Evolutionary conservation across 1,140 invertebrate species (phyloP).

Genomic region (Pseudobourletiella spinata): DNA sequence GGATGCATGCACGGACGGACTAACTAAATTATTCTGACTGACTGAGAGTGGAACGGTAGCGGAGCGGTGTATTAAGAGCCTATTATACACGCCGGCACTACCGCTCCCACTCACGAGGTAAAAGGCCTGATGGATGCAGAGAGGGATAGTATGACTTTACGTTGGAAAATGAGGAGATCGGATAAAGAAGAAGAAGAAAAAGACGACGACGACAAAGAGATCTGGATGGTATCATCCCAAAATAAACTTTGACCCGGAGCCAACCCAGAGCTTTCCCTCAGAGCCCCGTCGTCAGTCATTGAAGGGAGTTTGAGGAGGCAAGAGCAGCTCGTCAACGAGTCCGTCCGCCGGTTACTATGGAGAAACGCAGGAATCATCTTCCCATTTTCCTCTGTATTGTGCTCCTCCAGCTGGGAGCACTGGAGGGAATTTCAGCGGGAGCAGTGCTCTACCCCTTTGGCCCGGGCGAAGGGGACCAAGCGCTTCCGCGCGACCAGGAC

Average conservation of each 20-base stretch:
- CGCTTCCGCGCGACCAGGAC: constrained; percentile 36
- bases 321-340: too few species aligned
- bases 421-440: not conserved
- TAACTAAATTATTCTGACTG: too few species aligned
- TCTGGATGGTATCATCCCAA: constrained; percentile 30
- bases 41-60: too few species aligned
- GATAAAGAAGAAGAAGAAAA: too few species aligned
- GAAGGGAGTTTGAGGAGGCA: constrained; percentile 25
- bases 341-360: not conserved
- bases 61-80: too few species aligned
- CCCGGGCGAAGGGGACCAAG: constrained; percentile 8
- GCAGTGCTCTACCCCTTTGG: constrained; percentile 30
- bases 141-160: too few species aligned
- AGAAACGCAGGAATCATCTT: not conserved
- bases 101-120: too few species aligned
- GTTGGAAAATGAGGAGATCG: constrained; percentile 24
- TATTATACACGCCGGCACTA: too few species aligned
- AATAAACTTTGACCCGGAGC: constrained; percentile 37
- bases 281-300: constrained; percentile 32
- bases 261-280: constrained; percentile 29
- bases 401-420: not conserved
- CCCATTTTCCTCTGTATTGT: not conserved
- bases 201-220: constrained; percentile 30
- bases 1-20: too few species aligned
- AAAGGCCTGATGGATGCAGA: too few species aligned